Base-by-base conservation (phyloP, 2,888 invertebrate species). In the Phalangium opilio region DNA sequence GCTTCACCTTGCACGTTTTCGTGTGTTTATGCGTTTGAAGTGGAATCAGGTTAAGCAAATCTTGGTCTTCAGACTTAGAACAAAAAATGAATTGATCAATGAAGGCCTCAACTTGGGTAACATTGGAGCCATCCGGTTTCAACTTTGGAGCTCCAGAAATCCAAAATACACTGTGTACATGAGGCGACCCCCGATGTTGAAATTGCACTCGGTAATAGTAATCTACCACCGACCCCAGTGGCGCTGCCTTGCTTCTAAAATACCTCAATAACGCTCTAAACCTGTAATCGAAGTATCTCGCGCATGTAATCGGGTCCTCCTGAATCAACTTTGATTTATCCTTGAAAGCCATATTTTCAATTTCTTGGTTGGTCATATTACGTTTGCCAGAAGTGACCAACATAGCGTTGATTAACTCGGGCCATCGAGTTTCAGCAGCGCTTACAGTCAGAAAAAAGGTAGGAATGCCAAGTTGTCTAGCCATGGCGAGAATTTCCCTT, bases 391-490 rank as follows among this genome's bases (percentile, higher is more conserved):
- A 39, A 19, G 54, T 55, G 34, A 43, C 49, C 3, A 41, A 18
- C 8, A 60, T 52, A 15, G 44, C 44, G 7, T 43, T 39, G 3
- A 59, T 27, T 5, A 58, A 49, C 20, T 60, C 59, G 2, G 38
- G 8, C 58, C 59, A 60, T 21, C 50, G 55, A 11, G 50, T 32
- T 39, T 60, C 60, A 38, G 58, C 56, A 11, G 58, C 48, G 27
- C 56, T 55, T 15, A 59, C 36, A 12, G 58, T 56, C 3, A 59
- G 18, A 33, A 59, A 60, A 34, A 49, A 58, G 1, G 57, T 57
- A 11, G 56, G 57, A 15, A 55, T 50, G 10, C 52, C 52, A n/a
- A 59, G 45, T 42, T 59, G 57, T 18, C 57, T 45, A 2, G 59
- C 51, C 39, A 56, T 53, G 20, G 57, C 58, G 18, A 58, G 38